Evolutionary conservation across 2,888 invertebrate species (phyloP).

Genomic region (Andrena hattorfiana): DNA sequence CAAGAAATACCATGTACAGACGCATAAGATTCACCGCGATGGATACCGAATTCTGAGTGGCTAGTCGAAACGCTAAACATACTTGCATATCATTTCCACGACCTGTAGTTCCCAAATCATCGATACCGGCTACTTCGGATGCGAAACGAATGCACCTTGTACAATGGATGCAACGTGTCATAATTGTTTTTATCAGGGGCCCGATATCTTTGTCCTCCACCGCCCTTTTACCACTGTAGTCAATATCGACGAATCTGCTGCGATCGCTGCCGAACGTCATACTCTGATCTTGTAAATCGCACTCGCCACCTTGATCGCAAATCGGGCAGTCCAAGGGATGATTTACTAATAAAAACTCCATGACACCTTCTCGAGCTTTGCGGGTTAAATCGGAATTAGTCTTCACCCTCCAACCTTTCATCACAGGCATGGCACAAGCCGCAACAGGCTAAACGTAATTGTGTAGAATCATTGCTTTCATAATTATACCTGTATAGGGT

Average conservation of each 20-base stretch:
- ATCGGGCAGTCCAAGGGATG: constrained; percentile 99
- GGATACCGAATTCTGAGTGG: background rate
- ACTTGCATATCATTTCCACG: constrained; percentile 98
- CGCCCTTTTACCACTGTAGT: constrained; percentile 97
- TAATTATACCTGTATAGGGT: background rate
- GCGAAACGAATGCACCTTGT: constrained; percentile 99
- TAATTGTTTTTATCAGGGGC: constrained; percentile 98
- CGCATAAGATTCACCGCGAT: background rate
- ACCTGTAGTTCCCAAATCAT: constrained; percentile 97
- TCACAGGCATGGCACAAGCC: constrained; percentile 99
- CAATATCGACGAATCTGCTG: constrained; percentile 96
- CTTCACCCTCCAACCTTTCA: constrained; percentile 99
- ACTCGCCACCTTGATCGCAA: constrained; percentile 99
- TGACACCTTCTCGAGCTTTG: constrained; percentile 93
- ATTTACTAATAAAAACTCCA: constrained; percentile 99
- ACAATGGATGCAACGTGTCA: constrained; percentile 99
- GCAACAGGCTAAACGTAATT: constrained; percentile 91
- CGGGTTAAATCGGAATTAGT: constrained; percentile 97
- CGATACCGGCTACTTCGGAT: constrained; percentile 99
- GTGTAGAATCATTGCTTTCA: background rate
- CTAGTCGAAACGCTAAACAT: background rate
- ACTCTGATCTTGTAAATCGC: constrained; percentile 98
- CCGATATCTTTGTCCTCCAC: constrained; percentile 99
- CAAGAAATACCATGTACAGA: background rate
- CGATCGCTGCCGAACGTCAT: constrained; percentile 99